Evolutionary conservation across 2,113 vertebrate species (phyloP), one percentile per base, ranked within the genome.

Genomic region (Myrmecobius fasciatus): DNA sequence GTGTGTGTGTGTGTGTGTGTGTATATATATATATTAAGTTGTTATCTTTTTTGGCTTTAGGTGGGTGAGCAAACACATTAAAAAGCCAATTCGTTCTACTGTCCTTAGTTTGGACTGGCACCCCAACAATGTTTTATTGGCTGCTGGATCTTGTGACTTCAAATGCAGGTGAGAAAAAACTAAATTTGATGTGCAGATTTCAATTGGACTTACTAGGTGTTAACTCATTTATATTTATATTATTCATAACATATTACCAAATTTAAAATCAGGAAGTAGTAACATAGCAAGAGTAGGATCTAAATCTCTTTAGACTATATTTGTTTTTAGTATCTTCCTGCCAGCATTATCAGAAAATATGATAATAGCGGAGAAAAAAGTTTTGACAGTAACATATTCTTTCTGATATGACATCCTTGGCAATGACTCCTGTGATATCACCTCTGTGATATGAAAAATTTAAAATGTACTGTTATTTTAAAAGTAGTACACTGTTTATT

Each of bases 21-120:
- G 6, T 48, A 48, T 48, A 51, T 9, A 43, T 94, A 25, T 89
- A 1, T 0, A 0, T 51, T 97, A 24, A 92, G 60, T 25, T 52
- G 91, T 93, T 7, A 8, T 89, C 95, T 20, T 94, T 46, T 98
- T 20, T 88, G 93, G 83, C 93, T 94, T 92, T 53, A 99, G 99
- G 99, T 99, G 99, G 99, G 99, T 99, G 93, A 99, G 99, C 98
- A 99, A 99, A 98, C 99, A 99, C 98, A 99, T 99, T 98, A 99
- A 99, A 96, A 99, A 99, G 96, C 99, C 99, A 0, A 99, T 99
- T 97, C 99, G 99, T 96, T 99, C 99, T 95, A 99, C 99, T 24
- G 99, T 99, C 97, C 99, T 99, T 91, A 99, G 99, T 98, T 98
- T 99, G 97, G 99, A 99, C 98, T 99, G 99, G 99, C 99, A 99